phyloP scores from a whole-genome alignment of 1,140 invertebrate genomes.

The Araneus ventricosus region DNA sequence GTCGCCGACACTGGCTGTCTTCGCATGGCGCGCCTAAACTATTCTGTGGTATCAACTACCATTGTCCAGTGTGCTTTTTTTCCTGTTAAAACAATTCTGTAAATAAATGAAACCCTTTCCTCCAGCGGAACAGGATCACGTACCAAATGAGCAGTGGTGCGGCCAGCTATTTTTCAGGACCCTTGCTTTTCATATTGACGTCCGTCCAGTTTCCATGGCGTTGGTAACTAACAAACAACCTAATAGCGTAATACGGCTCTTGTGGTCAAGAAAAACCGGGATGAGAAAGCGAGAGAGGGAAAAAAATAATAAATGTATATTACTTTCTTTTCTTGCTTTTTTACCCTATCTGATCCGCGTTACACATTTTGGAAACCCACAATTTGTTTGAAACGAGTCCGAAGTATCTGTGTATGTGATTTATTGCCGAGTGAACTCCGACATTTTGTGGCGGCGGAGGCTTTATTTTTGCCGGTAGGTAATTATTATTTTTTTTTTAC shows the following conservation, averaged over 20 bases:
- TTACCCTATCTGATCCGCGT: slow-evolving; percentile 40
- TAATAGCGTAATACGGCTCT: slow-evolving; percentile 17
- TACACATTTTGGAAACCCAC: slow-evolving; percentile 58
- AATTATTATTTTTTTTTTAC: neutral
- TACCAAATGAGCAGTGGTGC: slow-evolving; percentile 53
- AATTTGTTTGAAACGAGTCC: slow-evolving; percentile 67
- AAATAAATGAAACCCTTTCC: slow-evolving; percentile 64
- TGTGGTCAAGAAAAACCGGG: slow-evolving; percentile 29
- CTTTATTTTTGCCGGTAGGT: slow-evolving; percentile 21
- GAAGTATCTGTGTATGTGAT: slow-evolving; percentile 57
- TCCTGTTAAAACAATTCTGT: slow-evolving; percentile 55
- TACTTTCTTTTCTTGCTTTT: slow-evolving; percentile 51
- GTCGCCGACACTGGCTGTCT: neutral
- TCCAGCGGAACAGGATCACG: slow-evolving; percentile 54
- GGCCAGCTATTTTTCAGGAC: slow-evolving; percentile 56
- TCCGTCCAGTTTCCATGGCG: slow-evolving; percentile 62
- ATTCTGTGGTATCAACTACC: neutral
- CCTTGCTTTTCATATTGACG: slow-evolving; percentile 42
- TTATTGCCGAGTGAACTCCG: slow-evolving; percentile 67
- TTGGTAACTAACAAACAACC: slow-evolving; percentile 67
- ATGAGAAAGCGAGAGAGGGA: neutral
- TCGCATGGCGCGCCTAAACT: neutral
- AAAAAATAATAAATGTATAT: slow-evolving; percentile 67
- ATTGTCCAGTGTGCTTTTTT: neutral
- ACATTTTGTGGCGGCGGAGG: slow-evolving; percentile 25